Percentiles rank a stretch among this genome's conserved stretches.
Evolutionary conservation across 2,888 invertebrate genomes (phyloP).

Genomic region (Baccha elongata): DNA sequence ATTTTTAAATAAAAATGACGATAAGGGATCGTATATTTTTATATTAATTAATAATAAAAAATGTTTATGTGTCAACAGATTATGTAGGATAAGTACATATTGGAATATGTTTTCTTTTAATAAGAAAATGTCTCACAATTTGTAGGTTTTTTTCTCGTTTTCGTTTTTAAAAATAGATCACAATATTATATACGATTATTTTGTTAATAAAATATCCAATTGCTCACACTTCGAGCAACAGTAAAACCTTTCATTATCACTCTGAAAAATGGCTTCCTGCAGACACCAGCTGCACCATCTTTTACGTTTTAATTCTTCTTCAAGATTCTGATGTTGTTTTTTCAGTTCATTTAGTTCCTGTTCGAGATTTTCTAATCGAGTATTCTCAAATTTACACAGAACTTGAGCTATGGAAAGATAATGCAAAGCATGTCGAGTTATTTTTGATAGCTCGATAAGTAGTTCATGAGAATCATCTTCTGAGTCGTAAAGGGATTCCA

Average conservation of each 20-base stretch:
- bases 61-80: no score
- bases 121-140: no score
- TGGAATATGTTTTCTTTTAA: no score
- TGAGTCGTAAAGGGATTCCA: slow-evolving; percentile 32
- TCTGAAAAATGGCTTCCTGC: slow-evolving; percentile 68
- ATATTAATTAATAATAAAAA: no score
- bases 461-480: slow-evolving; percentile 22
- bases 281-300: slow-evolving; percentile 76
- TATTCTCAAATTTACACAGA: slow-evolving; percentile 34
- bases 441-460: slow-evolving; percentile 17
- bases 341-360: slow-evolving; percentile 22
- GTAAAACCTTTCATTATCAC: slow-evolving; percentile 29
- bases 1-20: no score
- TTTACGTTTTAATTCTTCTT: slow-evolving; percentile 73
- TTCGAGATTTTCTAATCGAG: slow-evolving; percentile 19
- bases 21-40: no score
- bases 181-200: no score
- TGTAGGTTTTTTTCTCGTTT: no score
- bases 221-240: slow-evolving; percentile 53
- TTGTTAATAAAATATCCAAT: no score
- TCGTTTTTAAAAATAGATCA: no score
- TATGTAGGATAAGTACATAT: no score
- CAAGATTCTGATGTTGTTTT: slow-evolving; percentile 24
- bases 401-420: slow-evolving; percentile 24
- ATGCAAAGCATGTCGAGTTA: slow-evolving; percentile 28